Evolutionary conservation across 2,797 vertebrate genomes (phyloP).

Genomic region (Cossypha polioptera): DNA sequence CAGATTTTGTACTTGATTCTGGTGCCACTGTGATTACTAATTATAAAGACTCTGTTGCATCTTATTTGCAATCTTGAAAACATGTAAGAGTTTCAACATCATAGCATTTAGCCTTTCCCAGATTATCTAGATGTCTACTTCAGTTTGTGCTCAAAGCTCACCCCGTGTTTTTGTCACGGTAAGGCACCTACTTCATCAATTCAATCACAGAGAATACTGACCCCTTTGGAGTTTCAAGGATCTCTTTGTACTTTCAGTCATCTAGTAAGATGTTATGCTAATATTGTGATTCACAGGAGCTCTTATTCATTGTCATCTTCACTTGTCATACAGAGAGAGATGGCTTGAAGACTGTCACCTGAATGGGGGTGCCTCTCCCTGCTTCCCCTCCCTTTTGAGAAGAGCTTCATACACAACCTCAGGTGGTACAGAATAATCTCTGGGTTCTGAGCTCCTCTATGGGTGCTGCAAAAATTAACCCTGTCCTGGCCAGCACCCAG

Average conservation of each 20-base stretch:
- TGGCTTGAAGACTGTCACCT: not conserved
- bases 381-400: not conserved
- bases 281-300: not conserved
- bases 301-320: not conserved
- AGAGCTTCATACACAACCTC: not conserved
- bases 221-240: not conserved
- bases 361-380: not conserved
- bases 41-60: slow-evolving; percentile 2
- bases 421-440: not conserved
- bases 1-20: slow-evolving; percentile 52
- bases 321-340: not conserved
- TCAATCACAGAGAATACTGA: not conserved
- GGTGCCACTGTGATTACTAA: slow-evolving; percentile 55
- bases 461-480: not conserved
- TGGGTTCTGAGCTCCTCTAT: accelerated
- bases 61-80: slow-evolving; percentile 58
- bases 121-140: not conserved
- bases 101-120: not conserved
- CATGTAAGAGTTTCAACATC: not conserved
- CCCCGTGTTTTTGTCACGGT: not conserved
- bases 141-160: not conserved
- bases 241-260: not conserved
- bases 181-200: not conserved
- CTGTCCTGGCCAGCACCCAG: not conserved
- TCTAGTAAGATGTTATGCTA: not conserved